Base-by-base conservation (phyloP, 2,797 vertebrate species). In the Ceyx erithaca region DNA sequence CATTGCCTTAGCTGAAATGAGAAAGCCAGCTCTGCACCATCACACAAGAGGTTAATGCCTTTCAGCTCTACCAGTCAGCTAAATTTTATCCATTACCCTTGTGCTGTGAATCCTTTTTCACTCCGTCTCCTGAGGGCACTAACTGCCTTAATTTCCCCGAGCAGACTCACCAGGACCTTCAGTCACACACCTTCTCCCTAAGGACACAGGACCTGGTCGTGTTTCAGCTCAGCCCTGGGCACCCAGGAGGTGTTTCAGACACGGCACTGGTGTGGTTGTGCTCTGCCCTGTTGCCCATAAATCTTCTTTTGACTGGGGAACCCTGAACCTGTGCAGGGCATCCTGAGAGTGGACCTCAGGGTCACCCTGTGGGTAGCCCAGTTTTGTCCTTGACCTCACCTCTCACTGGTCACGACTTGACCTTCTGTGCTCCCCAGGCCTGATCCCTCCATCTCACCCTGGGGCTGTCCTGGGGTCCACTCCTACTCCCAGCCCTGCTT, bases 231-330 rank as follows among this genome's bases (percentile, higher is more conserved):
- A 77, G 77, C 18, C 52, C 26, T 1, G 6, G 71, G 37, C 22
- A 64, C 25, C 28, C 64, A 37, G n/a, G 31, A 3, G 4, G 4
- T 33, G 52, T 31, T 4, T 73, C 72, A 25, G 59, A 63, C 11
- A 2, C 1, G 15, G 8, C 17, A 45, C 10, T 0, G 1, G 5
- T 40, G 17, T 10, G 33, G 14, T 11, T 51, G 21, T 61, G 46
- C 21, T 23, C 31, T 1, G 6, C 12, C 41, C 35, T 10, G 2
- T n/a, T 46, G 52, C 18, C 63, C 16, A 9, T 1, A 41, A 46
- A 62, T 13, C 6, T 1, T 0, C 8, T 18, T 48, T 5, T 12
- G 69, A 14, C 31, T 2, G 4, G 12, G 19, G 70, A 52, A 10
- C 30, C 23, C 33, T 26, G 40, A 35, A 19, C 31, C 41, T 30